These are phyloP conservation scores for Carollia perspicillata DNA, from an alignment of 2,113 vertebrate species.

Conservation along the genomic window DNA sequence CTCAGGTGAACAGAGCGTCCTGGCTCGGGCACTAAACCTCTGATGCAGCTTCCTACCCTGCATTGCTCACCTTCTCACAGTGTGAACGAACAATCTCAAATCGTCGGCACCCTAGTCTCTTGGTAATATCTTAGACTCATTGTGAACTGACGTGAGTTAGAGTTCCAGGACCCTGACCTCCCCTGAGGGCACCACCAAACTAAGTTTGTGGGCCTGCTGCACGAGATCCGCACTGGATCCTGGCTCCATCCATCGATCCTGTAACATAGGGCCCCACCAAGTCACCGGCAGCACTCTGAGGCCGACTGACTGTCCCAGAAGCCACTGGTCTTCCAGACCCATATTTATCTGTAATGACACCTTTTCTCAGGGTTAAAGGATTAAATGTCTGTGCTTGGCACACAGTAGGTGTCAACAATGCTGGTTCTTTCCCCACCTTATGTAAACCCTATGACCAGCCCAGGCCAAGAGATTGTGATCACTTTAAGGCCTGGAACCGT, in stretches of 20 bases:
- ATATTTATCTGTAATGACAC: background rate
- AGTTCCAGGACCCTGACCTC: background rate
- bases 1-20: background rate
- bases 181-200: accelerated
- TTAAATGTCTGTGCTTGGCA: background rate
- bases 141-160: background rate
- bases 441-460: background rate
- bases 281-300: background rate
- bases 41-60: background rate
- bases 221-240: background rate
- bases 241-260: too few relatives aligned
- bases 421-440: background rate
- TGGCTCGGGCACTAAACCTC: background rate
- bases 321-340: background rate
- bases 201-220: background rate
- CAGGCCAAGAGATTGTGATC: background rate
- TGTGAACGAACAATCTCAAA: background rate
- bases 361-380: background rate
- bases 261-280: background rate
- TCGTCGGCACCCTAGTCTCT: accelerated
- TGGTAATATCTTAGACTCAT: background rate
- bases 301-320: background rate
- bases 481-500: background rate
- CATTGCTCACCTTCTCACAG: background rate
- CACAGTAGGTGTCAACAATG: too few relatives aligned